Evolutionary conservation across 2,113 vertebrate species (phyloP).

Genomic region (Leucopsar rothschildi): DNA sequence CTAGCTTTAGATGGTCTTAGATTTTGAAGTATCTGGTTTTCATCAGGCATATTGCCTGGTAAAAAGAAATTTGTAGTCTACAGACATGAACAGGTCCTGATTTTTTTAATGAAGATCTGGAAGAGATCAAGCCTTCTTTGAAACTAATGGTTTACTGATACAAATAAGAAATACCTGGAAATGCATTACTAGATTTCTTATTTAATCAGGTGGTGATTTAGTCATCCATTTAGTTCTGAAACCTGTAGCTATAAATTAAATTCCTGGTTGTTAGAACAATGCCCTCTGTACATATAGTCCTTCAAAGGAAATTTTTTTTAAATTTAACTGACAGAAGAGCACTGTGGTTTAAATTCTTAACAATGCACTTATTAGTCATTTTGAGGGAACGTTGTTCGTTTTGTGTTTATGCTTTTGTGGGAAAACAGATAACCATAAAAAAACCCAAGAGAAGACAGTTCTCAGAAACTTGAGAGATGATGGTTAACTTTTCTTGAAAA

Average conservation of each 20-base stretch:
- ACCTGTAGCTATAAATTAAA: not conserved
- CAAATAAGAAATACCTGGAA: not conserved
- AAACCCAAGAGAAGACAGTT: not conserved
- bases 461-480: not conserved
- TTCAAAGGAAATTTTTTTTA: not conserved
- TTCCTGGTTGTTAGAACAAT: not conserved
- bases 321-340: not conserved
- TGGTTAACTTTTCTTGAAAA: not conserved
- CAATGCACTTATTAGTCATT: not conserved
- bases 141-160: not conserved
- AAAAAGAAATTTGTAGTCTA: not conserved
- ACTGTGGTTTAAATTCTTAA: not conserved
- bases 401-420: not conserved
- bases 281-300: not conserved
- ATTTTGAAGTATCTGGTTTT: not conserved
- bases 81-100: not conserved
- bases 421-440: not conserved
- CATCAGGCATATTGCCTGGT: not conserved
- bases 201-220: not conserved
- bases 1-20: not conserved
- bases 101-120: not conserved
- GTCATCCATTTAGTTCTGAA: not conserved
- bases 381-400: not conserved
- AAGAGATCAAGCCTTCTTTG: not conserved
- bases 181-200: not conserved